Conservation (phyloP, 2,797 vertebrate genomes). For the Malurus splendens region DNA sequence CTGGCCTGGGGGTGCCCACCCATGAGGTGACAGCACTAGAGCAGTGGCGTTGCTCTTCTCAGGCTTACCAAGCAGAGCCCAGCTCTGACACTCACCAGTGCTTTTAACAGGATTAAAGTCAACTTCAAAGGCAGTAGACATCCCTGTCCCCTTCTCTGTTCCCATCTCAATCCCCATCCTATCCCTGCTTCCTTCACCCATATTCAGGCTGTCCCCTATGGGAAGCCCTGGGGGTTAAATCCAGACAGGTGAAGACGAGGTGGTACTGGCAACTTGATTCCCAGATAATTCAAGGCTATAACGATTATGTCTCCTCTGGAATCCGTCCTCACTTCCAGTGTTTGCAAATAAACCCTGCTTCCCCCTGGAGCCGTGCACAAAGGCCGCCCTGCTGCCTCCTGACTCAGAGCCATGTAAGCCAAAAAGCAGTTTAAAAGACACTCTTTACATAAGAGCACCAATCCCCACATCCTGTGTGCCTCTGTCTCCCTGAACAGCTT, state of each 20-base stretch:
- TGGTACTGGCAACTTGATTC: not conserved
- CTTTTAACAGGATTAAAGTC: constrained; percentile 10
- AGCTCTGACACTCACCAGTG: not conserved
- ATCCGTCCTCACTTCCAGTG: not conserved
- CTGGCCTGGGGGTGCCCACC: not conserved
- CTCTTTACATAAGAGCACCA: not conserved
- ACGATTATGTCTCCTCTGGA: not conserved
- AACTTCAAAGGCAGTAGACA: not conserved
- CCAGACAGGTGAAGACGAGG: not conserved
- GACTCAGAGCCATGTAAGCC: not conserved
- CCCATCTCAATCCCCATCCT: not conserved
- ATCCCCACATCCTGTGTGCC: too few species aligned
- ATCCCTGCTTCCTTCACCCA: not conserved
- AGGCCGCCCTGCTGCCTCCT: not conserved
- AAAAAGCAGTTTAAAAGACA: not conserved
- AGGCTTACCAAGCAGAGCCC: not conserved
- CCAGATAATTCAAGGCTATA: not conserved
- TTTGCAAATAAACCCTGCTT: not conserved
- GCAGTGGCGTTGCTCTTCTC: not conserved
- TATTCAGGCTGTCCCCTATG: not conserved
- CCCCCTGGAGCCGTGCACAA: not conserved
- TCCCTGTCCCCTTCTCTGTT: not conserved
- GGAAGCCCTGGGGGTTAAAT: not conserved
- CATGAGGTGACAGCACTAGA: accelerated
- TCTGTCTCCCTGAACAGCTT: not conserved